Evolutionary conservation across 1,140 invertebrate genomes (phyloP).

Genomic region (Heliconius hermathena): DNA sequence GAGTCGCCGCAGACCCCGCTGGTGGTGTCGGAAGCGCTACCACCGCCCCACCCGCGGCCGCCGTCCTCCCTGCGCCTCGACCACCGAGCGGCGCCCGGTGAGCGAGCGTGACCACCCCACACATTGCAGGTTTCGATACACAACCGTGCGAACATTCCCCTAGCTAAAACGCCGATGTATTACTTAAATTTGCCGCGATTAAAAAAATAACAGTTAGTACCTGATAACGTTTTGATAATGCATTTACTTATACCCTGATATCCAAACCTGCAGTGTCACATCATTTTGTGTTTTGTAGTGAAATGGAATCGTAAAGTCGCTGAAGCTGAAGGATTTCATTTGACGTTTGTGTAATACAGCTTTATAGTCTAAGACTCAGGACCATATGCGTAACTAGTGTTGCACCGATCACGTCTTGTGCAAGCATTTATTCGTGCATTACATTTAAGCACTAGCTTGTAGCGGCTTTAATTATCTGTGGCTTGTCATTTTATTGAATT

Average conservation of each 20-base stretch:
- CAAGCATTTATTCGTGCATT: slow-evolving; percentile 55
- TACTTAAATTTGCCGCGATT: neutral
- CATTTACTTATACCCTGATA: slow-evolving; percentile 56
- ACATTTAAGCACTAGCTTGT: slow-evolving; percentile 69
- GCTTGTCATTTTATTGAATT: slow-evolving; percentile 23
- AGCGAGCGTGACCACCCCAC: slow-evolving; percentile 80
- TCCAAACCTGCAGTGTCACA: slow-evolving; percentile 70
- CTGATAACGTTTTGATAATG: slow-evolving; percentile 43
- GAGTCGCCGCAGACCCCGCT: slow-evolving; percentile 92
- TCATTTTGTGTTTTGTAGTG: slow-evolving; percentile 68
- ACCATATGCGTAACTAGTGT: slow-evolving; percentile 68
- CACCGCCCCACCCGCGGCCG: slow-evolving; percentile 79
- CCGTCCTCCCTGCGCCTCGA: slow-evolving; percentile 82
- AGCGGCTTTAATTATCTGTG: slow-evolving; percentile 63
- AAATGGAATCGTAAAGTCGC: slow-evolving; percentile 55
- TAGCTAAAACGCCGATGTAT: slow-evolving; percentile 32
- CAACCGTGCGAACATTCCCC: slow-evolving; percentile 59
- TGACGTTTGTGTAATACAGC: slow-evolving; percentile 68
- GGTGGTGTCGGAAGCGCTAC: slow-evolving; percentile 79
- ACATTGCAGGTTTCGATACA: slow-evolving; percentile 70
- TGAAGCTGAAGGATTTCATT: slow-evolving; percentile 54
- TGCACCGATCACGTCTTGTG: slow-evolving; percentile 66
- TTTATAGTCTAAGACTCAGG: slow-evolving; percentile 78
- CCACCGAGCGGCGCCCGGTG: slow-evolving; percentile 84
- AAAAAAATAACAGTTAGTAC: slow-evolving; percentile 34